Base-by-base conservation (phyloP, 2,888 invertebrate genomes). In the Neoaliturus tenellus region DNA sequence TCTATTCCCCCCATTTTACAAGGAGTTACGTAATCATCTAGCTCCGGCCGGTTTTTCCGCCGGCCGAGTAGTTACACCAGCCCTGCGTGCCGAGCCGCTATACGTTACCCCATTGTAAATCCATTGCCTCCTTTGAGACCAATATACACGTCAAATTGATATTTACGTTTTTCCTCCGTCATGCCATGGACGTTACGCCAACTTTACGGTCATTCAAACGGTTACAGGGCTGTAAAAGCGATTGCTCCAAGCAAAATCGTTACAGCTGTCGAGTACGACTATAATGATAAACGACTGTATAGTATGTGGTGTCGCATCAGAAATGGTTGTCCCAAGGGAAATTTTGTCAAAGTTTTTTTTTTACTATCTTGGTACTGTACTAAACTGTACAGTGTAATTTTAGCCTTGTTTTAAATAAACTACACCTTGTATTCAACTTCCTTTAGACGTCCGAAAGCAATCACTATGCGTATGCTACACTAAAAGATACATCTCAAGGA, bases 81-180 rank as follows among this genome's bases (percentile, higher is more conserved):
- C n/a, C 1, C 62, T 71, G 75, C 75, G 75, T 75, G 75, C 41
- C 28, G 6, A 2, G 1, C 75, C 8, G 5, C 28, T 20, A 23
- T 75, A 44, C 28, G 17, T 75, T 48, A 75, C 48, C 41, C 44
- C 75, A 35, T 48, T 75, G 75, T 75, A 75, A 75, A 75, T 75
- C 75, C 75, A 25, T 25, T 44, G 25, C 41, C 28, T 41, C 75
- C 75, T 44, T 44, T 25, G 75, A 28, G 75, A 48, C 20, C 75
- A 25, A 75, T 75, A 35, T 71, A 44, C 71, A 71, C 75, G 75
- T 75, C 75, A 41, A 44, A 75, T 75, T 28, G 75, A 44, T 75
- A 75, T 75, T 75, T 75, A 75, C 75, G 75, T 75, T 75, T 75
- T 75, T 48, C 75, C 48, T n/a, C 28, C 6, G 75, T 75, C 75